A percentile compares a stretch with the other conserved stretches of the same genome.
Conservation (phyloP, 2,888 invertebrate genomes). For the Pasiphila rectangulata region DNA sequence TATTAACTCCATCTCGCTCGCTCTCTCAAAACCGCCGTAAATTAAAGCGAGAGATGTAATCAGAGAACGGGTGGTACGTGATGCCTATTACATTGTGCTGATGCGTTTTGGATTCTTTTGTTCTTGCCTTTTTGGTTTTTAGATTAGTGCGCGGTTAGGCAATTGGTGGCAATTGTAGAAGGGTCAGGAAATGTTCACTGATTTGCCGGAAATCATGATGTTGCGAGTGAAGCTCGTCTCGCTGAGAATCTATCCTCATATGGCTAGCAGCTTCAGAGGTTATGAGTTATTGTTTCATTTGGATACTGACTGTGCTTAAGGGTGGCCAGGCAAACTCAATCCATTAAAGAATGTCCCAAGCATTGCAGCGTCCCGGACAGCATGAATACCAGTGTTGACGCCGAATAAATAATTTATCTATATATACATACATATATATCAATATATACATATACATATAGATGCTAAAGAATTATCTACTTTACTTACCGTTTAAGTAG, state of each 20-base stretch:
- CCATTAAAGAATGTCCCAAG: no score
- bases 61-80: constrained; percentile 70
- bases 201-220: background rate
- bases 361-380: no score
- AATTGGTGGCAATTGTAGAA: constrained; percentile 35
- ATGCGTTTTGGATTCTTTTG: constrained; percentile 71
- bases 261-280: no score
- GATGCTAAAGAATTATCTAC: no score
- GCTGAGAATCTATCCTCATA: background rate
- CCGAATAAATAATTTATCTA: no score
- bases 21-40: constrained; percentile 49
- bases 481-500: no score
- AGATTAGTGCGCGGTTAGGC: constrained; percentile 60
- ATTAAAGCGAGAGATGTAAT: constrained; percentile 68
- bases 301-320: no score
- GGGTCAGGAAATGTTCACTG: background rate
- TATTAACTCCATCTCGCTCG: constrained; percentile 70
- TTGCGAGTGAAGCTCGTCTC: background rate
- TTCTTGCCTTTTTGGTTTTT: constrained; percentile 58
- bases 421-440: no score
- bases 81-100: constrained; percentile 74
- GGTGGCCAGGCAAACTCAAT: no score
- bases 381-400: no score
- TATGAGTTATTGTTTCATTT: no score
- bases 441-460: no score